phyloP scores from a whole-genome alignment of 37 sponge, comb jelly and placozoan species.

The Mnemiopsis leidyi region DNA sequence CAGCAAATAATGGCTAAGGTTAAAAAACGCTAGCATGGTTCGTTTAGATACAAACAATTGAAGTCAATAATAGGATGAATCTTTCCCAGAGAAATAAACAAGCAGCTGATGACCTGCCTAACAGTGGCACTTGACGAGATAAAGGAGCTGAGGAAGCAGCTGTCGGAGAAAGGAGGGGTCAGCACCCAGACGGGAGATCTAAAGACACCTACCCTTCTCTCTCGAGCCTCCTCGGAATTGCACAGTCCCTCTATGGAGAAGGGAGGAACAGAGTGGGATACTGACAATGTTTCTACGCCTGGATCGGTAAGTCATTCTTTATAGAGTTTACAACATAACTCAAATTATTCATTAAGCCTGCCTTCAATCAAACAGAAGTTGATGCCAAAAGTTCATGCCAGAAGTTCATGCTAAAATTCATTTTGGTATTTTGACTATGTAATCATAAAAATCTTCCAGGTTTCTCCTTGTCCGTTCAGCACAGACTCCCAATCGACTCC shows the following conservation, averaged over 20 bases:
- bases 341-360: too few relatives aligned
- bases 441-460: too few relatives aligned
- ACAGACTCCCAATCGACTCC: background rate
- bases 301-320: background rate
- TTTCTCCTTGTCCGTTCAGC: background rate
- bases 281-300: background rate
- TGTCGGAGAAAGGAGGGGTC: background rate
- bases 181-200: background rate
- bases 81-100: background rate
- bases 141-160: conserved; percentile 1
- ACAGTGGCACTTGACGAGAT: conserved; percentile 12
- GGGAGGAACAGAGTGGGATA: background rate
- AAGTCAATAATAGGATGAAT: too few relatives aligned
- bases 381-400: too few relatives aligned
- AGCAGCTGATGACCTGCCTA: conserved; percentile 34
- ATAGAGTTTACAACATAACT: too few relatives aligned
- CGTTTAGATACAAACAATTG: too few relatives aligned
- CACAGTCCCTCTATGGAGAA: background rate
- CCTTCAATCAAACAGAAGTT: too few relatives aligned
- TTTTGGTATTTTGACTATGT: too few relatives aligned
- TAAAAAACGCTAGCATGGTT: too few relatives aligned
- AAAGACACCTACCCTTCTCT: background rate
- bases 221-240: background rate
- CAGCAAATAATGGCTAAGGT: too few relatives aligned
- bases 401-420: too few relatives aligned